Evolutionary conservation across 2,113 vertebrate species (phyloP).

Genomic region (Poeciliopsis turrubarensis): DNA sequence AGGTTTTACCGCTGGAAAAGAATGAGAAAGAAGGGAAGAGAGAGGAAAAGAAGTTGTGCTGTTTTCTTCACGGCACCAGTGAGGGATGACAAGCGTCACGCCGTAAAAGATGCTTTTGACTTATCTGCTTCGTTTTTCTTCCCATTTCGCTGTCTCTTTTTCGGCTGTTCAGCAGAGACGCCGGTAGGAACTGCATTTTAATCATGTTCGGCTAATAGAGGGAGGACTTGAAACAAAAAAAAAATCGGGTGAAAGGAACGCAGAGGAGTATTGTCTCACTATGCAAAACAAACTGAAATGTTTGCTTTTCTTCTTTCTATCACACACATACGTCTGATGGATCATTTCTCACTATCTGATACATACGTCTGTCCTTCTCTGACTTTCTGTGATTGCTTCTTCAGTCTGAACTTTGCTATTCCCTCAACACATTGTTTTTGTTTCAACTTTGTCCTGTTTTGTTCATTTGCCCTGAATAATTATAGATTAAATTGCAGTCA

Average conservation of each 20-base stretch:
- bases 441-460: constrained; percentile 23
- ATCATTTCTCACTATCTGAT: constrained; percentile 66
- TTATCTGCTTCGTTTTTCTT: constrained; percentile 72
- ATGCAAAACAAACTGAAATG: constrained; percentile 70
- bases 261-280: constrained; percentile 70
- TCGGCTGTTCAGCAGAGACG: constrained; percentile 61
- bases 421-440: not conserved
- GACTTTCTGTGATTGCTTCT: constrained; percentile 42
- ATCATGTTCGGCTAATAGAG: constrained; percentile 81
- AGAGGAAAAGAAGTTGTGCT: constrained; percentile 68
- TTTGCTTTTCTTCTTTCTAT: constrained; percentile 62
- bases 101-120: constrained; percentile 79
- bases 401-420: constrained; percentile 24
- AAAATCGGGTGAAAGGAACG: constrained; percentile 67
- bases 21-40: constrained; percentile 42
- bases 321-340: constrained; percentile 65
- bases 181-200: constrained; percentile 81
- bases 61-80: constrained; percentile 75
- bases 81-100: constrained; percentile 78
- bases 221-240: constrained; percentile 67
- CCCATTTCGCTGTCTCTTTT: constrained; percentile 47
- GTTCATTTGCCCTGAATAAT: not conserved
- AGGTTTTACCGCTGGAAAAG: constrained; percentile 61
- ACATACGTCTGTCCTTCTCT: constrained; percentile 51
- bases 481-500: not conserved